phyloP scores from a whole-genome alignment of 2,888 invertebrate species.

The Drosophila sordidula region DNA sequence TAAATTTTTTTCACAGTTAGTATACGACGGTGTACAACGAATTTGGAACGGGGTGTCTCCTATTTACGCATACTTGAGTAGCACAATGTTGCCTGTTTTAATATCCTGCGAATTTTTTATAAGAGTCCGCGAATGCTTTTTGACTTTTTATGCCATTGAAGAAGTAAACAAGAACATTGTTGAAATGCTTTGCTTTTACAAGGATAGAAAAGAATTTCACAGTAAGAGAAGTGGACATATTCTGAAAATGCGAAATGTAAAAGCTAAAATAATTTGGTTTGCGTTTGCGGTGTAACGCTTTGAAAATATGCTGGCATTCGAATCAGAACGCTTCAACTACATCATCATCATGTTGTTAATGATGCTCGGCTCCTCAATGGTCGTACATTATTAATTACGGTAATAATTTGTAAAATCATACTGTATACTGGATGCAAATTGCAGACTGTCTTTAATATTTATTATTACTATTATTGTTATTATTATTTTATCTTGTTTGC shows the following conservation, averaged over 20 bases:
- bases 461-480: neutral
- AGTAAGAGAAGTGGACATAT: neutral
- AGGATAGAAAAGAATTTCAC: neutral
- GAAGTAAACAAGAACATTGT: slow-evolving; percentile 18
- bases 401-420: neutral
- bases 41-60: too few relatives aligned
- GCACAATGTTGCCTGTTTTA: neutral
- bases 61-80: neutral
- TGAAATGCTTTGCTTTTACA: neutral
- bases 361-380: neutral
- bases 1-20: too few relatives aligned
- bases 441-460: neutral
- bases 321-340: neutral
- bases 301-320: neutral
- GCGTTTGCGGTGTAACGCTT: neutral
- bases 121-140: neutral
- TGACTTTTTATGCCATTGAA: neutral
- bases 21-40: too few relatives aligned
- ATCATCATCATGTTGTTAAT: neutral
- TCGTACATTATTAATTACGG: neutral
- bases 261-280: slow-evolving; percentile 8
- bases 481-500: neutral
- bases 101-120: neutral
- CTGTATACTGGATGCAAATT: neutral
- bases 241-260: neutral